Evolutionary conservation across 2,113 vertebrate genomes (phyloP), one percentile per base, ranked within the genome.

Genomic region (Oreochromis tanganicae): DNA sequence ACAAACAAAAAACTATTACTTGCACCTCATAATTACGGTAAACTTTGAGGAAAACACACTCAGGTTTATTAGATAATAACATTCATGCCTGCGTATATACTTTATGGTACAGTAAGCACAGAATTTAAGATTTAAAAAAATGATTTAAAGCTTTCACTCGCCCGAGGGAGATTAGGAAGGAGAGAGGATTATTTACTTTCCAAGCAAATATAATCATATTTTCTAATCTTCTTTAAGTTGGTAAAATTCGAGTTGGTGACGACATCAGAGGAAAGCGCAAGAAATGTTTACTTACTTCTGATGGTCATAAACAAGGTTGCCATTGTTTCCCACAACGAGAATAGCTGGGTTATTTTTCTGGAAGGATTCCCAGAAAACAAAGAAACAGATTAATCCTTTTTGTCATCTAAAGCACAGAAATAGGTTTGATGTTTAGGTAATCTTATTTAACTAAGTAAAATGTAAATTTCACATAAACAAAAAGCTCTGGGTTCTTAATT

Each of bases 261-360:
- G 78, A 92, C 87, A 84, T 92, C 83, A 59, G 71, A 90, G 59
- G 16, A 46, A 73, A 85, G 79, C 81, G 13, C 41, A 89, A 78
- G 78, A 95, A 91, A 71, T 92, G 89, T 95, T 95, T 90, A 97
- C 99, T 98, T 97, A 99, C 98, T 99, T 98, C 90, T 98, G 98
- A 93, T 99, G 98, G 91, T 99, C 98, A 89, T 98, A 99, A 91
- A 96, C 91, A 90, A 98, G 96, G 66, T 97, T 96, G 48, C 98
- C 98, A 87, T 99, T 98, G 96, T 99, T 99, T 91, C 98, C 98
- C 87, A 99, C 96, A 68, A 99, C 71, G 19, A 99, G 12, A 84
- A 99, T 94, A 43, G 96, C 96, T 6, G 99, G 99, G 94, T 99
- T 99, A 93, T 99, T 99, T 97, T 99, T 99, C 99, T 99, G 92